These are phyloP conservation scores for Schizaphis graminum DNA, from an alignment of 2,888 invertebrate species.

Conservation along the genomic window DNA sequence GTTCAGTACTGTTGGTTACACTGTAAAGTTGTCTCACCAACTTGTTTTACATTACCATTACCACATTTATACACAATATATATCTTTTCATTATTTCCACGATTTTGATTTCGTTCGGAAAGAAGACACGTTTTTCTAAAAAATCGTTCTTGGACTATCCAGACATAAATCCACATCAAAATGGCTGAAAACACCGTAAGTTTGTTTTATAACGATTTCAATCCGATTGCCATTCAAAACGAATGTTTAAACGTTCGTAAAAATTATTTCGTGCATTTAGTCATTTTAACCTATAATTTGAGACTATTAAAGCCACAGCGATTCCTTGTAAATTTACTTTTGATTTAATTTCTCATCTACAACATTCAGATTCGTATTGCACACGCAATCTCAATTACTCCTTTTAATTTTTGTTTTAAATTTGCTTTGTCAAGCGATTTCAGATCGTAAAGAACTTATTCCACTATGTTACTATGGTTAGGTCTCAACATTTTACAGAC, in stretches of 20 bases:
- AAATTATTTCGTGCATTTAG: background rate
- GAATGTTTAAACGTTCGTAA: background rate
- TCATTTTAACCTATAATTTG: conserved; percentile 49
- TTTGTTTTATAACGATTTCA: background rate
- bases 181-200: conserved; percentile 56
- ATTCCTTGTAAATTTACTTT: background rate
- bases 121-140: conserved; percentile 30
- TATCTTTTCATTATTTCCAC: background rate
- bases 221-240: background rate
- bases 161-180: background rate
- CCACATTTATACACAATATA: background rate
- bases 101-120: background rate
- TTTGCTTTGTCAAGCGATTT: background rate
- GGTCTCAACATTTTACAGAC: background rate
- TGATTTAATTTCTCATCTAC: background rate
- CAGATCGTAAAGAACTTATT: background rate
- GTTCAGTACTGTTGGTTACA: background rate
- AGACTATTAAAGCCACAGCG: background rate
- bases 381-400: background rate
- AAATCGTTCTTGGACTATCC: background rate
- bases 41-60: conserved; percentile 8
- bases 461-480: background rate
- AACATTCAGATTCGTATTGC: background rate
- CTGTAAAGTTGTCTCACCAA: background rate
- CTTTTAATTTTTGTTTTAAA: background rate